Conservation (phyloP, 2,113 vertebrate genomes). For the Mirounga angustirostris region DNA sequence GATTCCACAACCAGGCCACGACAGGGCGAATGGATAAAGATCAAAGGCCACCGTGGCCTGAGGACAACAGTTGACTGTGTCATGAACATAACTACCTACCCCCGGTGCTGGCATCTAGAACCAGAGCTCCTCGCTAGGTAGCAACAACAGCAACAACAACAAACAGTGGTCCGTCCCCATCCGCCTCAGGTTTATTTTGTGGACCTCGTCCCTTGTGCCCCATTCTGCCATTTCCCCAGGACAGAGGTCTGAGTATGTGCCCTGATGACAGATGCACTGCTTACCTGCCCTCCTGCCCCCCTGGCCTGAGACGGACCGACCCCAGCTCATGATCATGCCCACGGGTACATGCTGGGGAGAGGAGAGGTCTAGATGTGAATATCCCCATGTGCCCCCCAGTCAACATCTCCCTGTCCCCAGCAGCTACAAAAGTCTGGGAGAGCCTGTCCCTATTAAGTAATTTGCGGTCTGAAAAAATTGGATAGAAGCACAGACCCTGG, state of each 20-base stretch:
- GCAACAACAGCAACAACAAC: not conserved
- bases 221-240: not conserved
- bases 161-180: accelerated
- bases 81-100: accelerated
- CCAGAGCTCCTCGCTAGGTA: accelerated
- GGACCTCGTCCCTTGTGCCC: not conserved
- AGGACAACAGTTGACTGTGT: accelerated
- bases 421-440: too few species aligned
- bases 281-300: too few species aligned
- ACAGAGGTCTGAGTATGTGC: too few species aligned
- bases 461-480: not conserved
- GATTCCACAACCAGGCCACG: not conserved
- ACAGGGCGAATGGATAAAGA: not conserved
- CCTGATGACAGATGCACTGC: accelerated
- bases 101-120: accelerated
- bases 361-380: accelerated
- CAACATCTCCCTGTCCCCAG: not conserved
- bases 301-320: too few species aligned
- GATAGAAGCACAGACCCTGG: not conserved
- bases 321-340: accelerated
- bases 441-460: not conserved
- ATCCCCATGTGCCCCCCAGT: accelerated
- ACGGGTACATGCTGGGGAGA: accelerated
- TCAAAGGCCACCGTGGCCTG: accelerated
- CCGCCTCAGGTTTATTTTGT: not conserved